Percentiles rank a stretch among this genome's conserved stretches.
These are phyloP conservation scores for Theocolax elegans DNA, from an alignment of 1,140 invertebrate genomes.

Conservation along the genomic window DNA sequence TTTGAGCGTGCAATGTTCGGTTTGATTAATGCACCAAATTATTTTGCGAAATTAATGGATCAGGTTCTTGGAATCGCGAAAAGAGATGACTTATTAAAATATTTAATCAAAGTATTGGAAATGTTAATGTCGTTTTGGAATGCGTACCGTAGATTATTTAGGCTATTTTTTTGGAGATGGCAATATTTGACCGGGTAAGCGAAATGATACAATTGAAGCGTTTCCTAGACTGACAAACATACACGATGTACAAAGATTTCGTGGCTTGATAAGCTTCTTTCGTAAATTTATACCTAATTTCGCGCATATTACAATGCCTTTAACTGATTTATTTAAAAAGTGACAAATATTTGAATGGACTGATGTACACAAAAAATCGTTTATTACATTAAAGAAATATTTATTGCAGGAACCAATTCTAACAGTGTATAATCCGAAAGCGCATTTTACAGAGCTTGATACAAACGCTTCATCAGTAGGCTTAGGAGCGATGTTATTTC, in stretches of 20 bases:
- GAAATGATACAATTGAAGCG: constrained; percentile 53
- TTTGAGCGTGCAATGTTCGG: constrained; percentile 41
- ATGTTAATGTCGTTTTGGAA: constrained; percentile 51
- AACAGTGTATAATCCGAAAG: constrained; percentile 52
- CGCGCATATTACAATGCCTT: constrained; percentile 42
- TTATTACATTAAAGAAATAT: constrained; percentile 43
- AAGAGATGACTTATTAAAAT: not conserved
- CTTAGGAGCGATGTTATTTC: constrained; percentile 49
- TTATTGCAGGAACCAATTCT: constrained; percentile 49
- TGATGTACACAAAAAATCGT: constrained; percentile 40
- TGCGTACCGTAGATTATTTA: constrained; percentile 48
- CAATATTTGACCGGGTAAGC: constrained; percentile 47
- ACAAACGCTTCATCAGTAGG: constrained; percentile 51
- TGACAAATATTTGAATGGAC: constrained; percentile 44
- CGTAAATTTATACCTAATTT: constrained; percentile 47
- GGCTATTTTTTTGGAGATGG: constrained; percentile 50
- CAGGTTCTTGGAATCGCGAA: not conserved
- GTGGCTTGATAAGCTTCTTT: constrained; percentile 51
- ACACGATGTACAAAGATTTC: constrained; percentile 54
- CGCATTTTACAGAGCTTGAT: constrained; percentile 50
- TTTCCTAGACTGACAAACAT: constrained; percentile 49
- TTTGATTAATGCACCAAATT: constrained; percentile 29
- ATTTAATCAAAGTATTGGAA: constrained; percentile 39
- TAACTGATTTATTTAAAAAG: constrained; percentile 43
- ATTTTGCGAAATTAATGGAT: constrained; percentile 40